Base-by-base conservation (phyloP, 1,140 invertebrate species). In the Bombus superbus region DNA sequence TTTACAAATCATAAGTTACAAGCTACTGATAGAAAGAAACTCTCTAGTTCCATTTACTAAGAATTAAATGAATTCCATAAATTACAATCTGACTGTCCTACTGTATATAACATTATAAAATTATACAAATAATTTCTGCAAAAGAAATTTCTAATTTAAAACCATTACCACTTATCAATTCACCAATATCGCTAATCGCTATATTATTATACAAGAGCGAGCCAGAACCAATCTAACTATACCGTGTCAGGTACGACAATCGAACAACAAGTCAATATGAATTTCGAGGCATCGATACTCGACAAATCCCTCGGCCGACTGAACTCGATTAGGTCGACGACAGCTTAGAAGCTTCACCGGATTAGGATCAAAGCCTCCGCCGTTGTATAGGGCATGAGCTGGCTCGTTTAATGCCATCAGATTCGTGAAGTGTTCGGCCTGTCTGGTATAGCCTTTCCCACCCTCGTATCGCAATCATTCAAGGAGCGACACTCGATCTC, bases 261-360 rank as follows among this genome's bases (percentile, higher is more conserved):
- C 42, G 6, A 75, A 57, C 42, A 79, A 72, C 57, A 69, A 81
- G 72, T 86, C 80, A 77, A 64, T 86, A 90, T 84, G 86, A 83
- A 83, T 90, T 72, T 72, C 80, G 69, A 80, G 64, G 28, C 81
- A 81, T 81, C 81, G 83, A 90, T 88, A 76, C 76, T 53, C 62
- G 64, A 66, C 68, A 64, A 66, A 80, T 76, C 66, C 59, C 18
- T 32, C 44, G 72, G 71, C 32, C 72, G 72, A 57, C 44, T 69
- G 81, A 90, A 86, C 82, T 88, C 86, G 87, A 90, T 90, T 88
- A 86, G 80, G n/a, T 77, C 83, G 81, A 86, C 83, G 89, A 88
- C 86, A 84, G 86, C 73, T 86, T 47, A 87, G 89, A 71, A 86
- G 79, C 76, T 80, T 68, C 64, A 57, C 66, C 18, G 89, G 83